phyloP scores from a whole-genome alignment of 1,140 invertebrate genomes.

The Campoletis sonorensis region DNA sequence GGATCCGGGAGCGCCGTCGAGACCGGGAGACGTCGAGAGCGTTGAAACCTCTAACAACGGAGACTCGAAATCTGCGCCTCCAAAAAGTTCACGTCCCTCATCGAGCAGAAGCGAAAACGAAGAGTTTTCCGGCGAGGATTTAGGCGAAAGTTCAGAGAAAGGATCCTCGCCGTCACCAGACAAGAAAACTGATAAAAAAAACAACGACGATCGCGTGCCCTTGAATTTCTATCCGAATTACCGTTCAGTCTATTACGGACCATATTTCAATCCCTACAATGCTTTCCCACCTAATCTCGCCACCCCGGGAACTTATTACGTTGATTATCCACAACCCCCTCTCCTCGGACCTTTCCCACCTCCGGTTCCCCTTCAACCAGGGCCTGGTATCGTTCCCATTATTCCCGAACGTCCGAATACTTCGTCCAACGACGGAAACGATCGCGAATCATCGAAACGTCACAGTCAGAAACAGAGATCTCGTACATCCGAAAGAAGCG shows the following conservation, averaged over 20 bases:
- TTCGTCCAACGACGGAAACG: background rate
- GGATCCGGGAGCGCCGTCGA: background rate
- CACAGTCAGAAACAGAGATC: conserved; percentile 55
- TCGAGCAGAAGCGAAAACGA: background rate
- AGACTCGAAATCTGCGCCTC: background rate
- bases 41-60: background rate
- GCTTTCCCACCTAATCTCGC: conserved; percentile 62
- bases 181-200: conserved; percentile 32
- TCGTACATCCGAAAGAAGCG: conserved; percentile 26
- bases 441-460: conserved; percentile 50
- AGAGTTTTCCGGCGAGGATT: conserved; percentile 3
- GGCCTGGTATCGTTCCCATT: conserved; percentile 27
- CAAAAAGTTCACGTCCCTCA: conserved; percentile 10
- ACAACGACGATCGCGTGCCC: conserved; percentile 56
- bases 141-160: conserved; percentile 16
- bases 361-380: conserved; percentile 53
- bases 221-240: conserved; percentile 71
- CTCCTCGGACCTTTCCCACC: conserved; percentile 48
- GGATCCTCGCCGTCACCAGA: conserved; percentile 5
- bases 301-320: conserved; percentile 62
- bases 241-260: conserved; percentile 69
- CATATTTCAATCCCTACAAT: conserved; percentile 69
- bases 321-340: conserved; percentile 61
- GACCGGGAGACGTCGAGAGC: conserved; percentile 31
- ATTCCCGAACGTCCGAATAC: conserved; percentile 5